Conservation (phyloP, 2,113 vertebrate species). For the Leucopternis melanops region DNA sequence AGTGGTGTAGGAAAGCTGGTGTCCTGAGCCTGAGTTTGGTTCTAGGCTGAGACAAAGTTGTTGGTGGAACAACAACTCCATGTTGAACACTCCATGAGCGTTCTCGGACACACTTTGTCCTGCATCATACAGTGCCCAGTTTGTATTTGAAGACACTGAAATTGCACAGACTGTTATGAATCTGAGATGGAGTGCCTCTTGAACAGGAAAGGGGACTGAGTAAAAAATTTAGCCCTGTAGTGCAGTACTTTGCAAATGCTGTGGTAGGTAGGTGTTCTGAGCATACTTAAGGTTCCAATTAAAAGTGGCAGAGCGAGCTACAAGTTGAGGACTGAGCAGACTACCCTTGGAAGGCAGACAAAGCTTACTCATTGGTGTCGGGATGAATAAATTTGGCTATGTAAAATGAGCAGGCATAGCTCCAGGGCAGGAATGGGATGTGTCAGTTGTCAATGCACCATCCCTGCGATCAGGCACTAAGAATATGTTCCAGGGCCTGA, state of each 20-base stretch:
- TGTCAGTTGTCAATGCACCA: not conserved
- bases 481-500: not conserved
- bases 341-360: not conserved
- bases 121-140: not conserved
- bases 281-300: not conserved
- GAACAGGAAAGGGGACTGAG: not conserved
- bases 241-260: not conserved
- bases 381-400: not conserved
- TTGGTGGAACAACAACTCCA: not conserved
- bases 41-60: not conserved
- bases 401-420: not conserved
- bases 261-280: not conserved
- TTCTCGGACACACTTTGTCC: not conserved
- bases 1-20: not conserved
- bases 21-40: not conserved
- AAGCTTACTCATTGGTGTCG: not conserved
- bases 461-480: not conserved
- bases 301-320: not conserved
- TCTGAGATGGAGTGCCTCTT: not conserved
- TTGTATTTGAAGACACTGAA: not conserved
- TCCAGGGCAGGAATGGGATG: not conserved
- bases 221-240: not conserved
- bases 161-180: not conserved
- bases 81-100: too few species aligned
- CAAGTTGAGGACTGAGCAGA: not conserved